Evolutionary conservation across 2,888 invertebrate genomes (phyloP), one percentile per base, ranked within the genome.

Genomic region (Harpalus rubripes): DNA sequence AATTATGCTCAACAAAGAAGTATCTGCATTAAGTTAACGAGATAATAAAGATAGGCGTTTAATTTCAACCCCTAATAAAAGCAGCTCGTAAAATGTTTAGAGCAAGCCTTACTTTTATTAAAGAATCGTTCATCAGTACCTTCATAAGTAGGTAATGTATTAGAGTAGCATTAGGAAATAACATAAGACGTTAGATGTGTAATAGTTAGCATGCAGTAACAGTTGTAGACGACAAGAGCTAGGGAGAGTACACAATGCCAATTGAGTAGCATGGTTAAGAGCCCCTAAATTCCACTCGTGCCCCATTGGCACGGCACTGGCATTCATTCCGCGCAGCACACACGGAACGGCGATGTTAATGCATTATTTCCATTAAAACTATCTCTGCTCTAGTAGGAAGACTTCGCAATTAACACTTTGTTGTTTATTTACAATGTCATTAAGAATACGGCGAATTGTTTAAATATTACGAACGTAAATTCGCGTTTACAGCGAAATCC

Each of bases 401-500:
- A 80, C 80, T 85, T 85, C 44, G 85, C 85, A 85, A 85, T 85
- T 85, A 85, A 85, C 85, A 85, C 85, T 85, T 85, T 85, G 85
- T 85, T 85, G 85, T 85, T 85, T 85, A 85, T 85, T 85, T 85
- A 85, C 85, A 85, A 80, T 85, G 80, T 85, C 85, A 85, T 85
- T 85, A 85, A 85, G 85, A 79, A 85, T 85, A 80, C 85, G 79
- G 76, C n/a, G 80, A 80, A 85, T 85, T 85, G 85, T 85, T 85
- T 85, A 85, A 84, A 85, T 85, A 85, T 85, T 85, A 80, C 85
- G 80, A 84, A 84, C 78, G 84, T 78, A 84, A 78, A 84, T 84
- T 84, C 74, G 56, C 78, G 76, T 78, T 84, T 84, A 84, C 84
- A 84, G 78, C 63, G 44, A 84, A 84, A 84, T 84, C 84, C 58